Evolutionary conservation across 2,797 vertebrate genomes (phyloP).

Genomic region (Chiroxiphia lanceolata): DNA sequence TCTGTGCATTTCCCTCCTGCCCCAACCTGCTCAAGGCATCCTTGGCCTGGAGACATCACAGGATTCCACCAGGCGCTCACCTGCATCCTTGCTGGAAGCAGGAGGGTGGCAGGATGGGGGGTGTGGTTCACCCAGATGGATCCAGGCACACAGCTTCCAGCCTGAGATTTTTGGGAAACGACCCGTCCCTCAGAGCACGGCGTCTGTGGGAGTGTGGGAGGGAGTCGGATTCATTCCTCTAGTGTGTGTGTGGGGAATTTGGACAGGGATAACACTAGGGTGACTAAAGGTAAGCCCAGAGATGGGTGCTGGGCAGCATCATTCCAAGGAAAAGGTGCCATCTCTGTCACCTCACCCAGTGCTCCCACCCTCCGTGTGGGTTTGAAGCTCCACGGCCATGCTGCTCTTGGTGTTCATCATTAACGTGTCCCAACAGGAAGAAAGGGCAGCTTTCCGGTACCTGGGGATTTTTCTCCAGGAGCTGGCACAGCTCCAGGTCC

Average conservation of each 20-base stretch:
- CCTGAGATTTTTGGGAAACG: no score
- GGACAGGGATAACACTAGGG: neutral
- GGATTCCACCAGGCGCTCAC: fast-evolving
- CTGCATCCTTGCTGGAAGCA: neutral
- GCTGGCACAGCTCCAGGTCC: neutral
- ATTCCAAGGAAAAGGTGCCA: neutral
- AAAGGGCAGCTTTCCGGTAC: fast-evolving
- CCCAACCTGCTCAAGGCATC: neutral
- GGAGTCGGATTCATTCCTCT: neutral
- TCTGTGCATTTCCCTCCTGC: fast-evolving
- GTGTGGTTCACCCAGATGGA: neutral
- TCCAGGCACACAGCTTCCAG: neutral
- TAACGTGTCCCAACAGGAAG: neutral
- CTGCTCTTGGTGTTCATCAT: fast-evolving
- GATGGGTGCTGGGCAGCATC: neutral
- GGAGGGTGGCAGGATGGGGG: neutral
- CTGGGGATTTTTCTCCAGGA: neutral
- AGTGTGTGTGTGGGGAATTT: neutral
- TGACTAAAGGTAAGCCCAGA: neutral
- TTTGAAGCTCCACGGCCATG: fast-evolving
- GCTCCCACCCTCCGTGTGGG: fast-evolving
- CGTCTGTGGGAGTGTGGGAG: neutral
- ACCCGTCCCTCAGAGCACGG: fast-evolving
- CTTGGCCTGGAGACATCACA: no score
- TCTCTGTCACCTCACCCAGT: neutral